Evolutionary conservation across 92 coral and sea anemone genomes (phyloP), one percentile per base, ranked within the genome.

Genomic region (Epizoanthus scotinus): DNA sequence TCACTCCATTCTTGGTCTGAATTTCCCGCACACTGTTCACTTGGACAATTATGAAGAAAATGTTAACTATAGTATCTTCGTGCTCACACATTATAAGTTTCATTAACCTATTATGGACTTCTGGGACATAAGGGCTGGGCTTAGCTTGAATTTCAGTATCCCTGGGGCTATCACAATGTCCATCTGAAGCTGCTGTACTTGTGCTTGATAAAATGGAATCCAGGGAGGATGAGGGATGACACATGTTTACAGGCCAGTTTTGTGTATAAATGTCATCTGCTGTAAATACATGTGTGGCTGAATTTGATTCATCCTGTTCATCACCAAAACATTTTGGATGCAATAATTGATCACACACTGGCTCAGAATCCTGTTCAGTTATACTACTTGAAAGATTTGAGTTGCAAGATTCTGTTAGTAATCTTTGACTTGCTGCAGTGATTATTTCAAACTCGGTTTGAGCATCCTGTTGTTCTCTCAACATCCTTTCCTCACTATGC

Each of bases 21-120:
- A 95, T 94, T 71, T 95, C 98, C 20, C 83, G 88, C 21, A 90
- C 78, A 26, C 91, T 89, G 78, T 93, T 95, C 27, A 95, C 94
- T 95, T 95, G 98, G 27, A 87, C 82, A 44, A 95, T 91, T 14
- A 95, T 75, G 60, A 88, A 87, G 63, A 94, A 75, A 28, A 95
- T 54, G 34, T 95, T 95, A 13, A 90, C 92, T 1, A 85, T 44
- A 12, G 84, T 60, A 28, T 77, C 70, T 56, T 82, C 81, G 56
- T 78, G 42, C 21, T 68, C 83, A 53, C 97, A 95, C 27, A 80
- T 83, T 59, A 77, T 74, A 24, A 95, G 88, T 42, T 68, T 50
- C 10, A 94, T 84, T 34, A 92, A 86, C 22, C 75, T 88, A 40
- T 87, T 77, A 34, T 70, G 83, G 47, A 90, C 77, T 25, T 74